Percentiles rank a stretch among this genome's conserved stretches.
Conservation (phyloP, 2,113 vertebrate species). For the Hippocampus barbouri region DNA sequence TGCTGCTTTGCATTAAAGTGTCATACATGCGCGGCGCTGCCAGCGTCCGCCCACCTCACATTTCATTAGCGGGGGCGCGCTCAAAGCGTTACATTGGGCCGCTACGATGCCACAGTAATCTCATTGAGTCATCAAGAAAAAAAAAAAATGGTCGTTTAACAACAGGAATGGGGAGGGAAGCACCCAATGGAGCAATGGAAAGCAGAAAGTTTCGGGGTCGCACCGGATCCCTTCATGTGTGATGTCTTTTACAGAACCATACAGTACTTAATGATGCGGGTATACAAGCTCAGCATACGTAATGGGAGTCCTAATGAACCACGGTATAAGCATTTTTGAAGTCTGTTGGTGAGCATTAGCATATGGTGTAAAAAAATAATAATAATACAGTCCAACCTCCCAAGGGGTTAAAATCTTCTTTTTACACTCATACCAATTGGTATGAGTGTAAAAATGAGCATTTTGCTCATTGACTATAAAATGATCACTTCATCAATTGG, state of each 20-base stretch:
- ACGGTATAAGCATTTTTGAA: not conserved
- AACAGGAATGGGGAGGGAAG: conserved; percentile 26
- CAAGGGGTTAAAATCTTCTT: no score
- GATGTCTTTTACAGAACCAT: conserved; percentile 39
- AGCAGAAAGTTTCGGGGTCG: conserved; percentile 33
- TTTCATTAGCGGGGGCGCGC: conserved; percentile 59
- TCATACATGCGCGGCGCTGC: conserved; percentile 54
- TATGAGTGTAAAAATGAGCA: no score
- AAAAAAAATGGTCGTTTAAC: conserved; percentile 27
- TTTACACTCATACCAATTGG: no score
- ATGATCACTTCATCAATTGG: no score
- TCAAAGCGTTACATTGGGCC: conserved; percentile 45
- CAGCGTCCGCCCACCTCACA: conserved; percentile 58
- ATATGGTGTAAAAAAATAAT: not conserved
- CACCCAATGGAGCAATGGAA: conserved; percentile 39
- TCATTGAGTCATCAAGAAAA: conserved; percentile 43
- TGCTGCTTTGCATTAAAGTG: conserved; percentile 68
- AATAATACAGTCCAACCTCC: no score
- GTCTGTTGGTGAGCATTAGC: not conserved
- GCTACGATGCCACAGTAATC: conserved; percentile 22
- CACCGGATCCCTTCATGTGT: conserved; percentile 32
- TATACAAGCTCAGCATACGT: not conserved
- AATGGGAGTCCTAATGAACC: not conserved
- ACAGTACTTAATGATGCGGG: not conserved
- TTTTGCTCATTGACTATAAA: no score